Evolutionary conservation across 37 sponge, comb jelly and placozoan genomes (phyloP), one percentile per base, ranked within the genome.

Genomic region (Haliclona indistincta): DNA sequence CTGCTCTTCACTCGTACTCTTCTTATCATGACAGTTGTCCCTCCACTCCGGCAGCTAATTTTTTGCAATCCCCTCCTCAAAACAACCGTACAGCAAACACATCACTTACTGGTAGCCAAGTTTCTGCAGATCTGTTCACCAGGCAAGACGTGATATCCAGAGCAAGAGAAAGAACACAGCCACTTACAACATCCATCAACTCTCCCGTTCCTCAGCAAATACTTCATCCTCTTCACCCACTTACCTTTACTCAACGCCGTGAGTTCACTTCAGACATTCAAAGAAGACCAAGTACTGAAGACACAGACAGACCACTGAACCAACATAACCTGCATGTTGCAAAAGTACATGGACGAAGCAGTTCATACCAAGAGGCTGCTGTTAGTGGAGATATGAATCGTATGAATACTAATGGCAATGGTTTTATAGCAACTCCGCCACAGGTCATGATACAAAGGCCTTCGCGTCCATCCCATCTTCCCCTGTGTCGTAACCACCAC

Each of bases 361-460:
- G 19, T 52, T 82, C 83, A 28, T 82, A 74, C 75, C 67, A 66
- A 55, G 75, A 82, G 38, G 74, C 83, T 39, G 68, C 74, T 7
- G 10, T 71, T 42, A 64, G 41, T 20, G 73, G 36, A 8, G 63
- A 79, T 20, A 37, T 17, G 58, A 26, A 38, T 15, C 33, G 29
- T 4, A 23, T n/a, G 73, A 38, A 0, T 7, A 20, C 7, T 25
- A 36, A 34, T 7, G 17, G 42, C 11, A 19, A 20, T 32, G 11
- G 5, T 19, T 28, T 17, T 10, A 8, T 8, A 38, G 10, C 6
- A 15, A 13, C 22, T 65, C 29, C 38, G 4, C 42, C 67, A 35
- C 7, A 22, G 15, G 19, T 32, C 42, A 36, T 20, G 19, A 38
- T 30, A 6, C 25, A 41, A 6, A 22, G 11, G 15, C 52, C 15